Base-by-base conservation (phyloP, 2,888 invertebrate species). In the Pollenia angustigena region DNA sequence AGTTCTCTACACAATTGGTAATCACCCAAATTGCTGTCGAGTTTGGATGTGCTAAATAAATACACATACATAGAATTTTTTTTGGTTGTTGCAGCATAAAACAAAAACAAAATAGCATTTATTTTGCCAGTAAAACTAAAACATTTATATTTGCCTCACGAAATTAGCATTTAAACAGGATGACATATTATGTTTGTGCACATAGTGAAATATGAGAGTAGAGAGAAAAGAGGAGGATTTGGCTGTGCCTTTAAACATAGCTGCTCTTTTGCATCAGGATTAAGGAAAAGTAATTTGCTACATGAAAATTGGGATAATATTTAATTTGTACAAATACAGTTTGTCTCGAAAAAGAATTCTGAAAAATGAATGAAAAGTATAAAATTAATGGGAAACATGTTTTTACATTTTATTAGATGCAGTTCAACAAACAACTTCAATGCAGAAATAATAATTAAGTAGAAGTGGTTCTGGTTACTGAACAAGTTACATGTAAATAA, bases 101-200 rank as follows among this genome's bases (percentile, higher is more conserved):
- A 16, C 32, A 66, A 18, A 14, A 62, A 44, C 11, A 71, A 60
- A n/a, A 68, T 50, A 7, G 23, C 64, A 56, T 72, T 68, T 52
- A 66, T 66, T 81, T 60, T 76, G n/a, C 48, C 14, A 64, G 60
- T 54, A 71, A 32, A 32, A 75, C 79, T 80, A 71, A 83, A 86
- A 80, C 58, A 83, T 86, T 82, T 83, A 71, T 80, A 82, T 82
- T 82, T 86, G 75, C 44, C 83, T 80, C 83, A 86, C 80, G 83
- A 81, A 83, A 86, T 86, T 80, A 86, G 75, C 80, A 86, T 86
- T 80, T 76, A 72, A 86, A 75, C 64, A 56, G 71, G n/a, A 76
- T 86, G 64, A 71, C 79, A 76, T 69, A 82, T 86, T 86, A 64
- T 60, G n/a, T 40, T 48, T 18, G 46, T 40, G 16, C 16, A 52